Evolutionary conservation across 2,113 vertebrate species (phyloP), one percentile per base, ranked within the genome.

Genomic region (Pterophyllum scalare): DNA sequence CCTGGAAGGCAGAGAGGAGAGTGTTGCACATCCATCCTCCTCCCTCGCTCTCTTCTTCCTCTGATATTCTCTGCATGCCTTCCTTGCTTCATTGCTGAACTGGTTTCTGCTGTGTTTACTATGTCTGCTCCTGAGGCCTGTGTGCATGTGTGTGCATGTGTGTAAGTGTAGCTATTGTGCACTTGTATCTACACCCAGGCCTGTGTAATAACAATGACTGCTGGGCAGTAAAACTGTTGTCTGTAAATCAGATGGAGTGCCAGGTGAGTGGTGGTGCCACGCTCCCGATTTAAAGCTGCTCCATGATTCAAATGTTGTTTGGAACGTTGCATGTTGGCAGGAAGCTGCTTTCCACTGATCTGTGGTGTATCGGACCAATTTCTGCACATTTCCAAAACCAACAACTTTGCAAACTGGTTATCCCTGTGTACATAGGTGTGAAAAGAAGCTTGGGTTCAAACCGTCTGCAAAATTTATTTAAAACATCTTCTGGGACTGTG

Each of bases 171-270:
- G 11, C 22, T 54, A 17, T 46, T n/a, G 57, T 58, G 57, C 77
- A 43, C 46, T 59, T 75, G 75, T 59, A 52, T 79, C 72, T 74
- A 40, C 60, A 78, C 24, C 20, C 17, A 10, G 64, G 74, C 33
- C 54, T 75, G 31, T 40, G 8, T 75, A 76, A 84, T 77, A 87
- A 87, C 59, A 74, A 15, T 19, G 56, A 82, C 82, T 24, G 59
- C 79, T 31, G 75, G 54, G 83, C 83, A 83, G 75, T 94, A 74
- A 92, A 94, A 59, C 65, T 35, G 19, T 75, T 62, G 33, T 82
- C 58, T 86, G 77, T 87, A 88, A 90, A 89, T 93, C 87, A 91
- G 75, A 67, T 13, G 2, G 60, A 85, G 82, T 59, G 82, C 89
- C 85, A 89, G 88, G 86, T 93, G 90, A 91, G 78, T 54, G 65